Evolutionary conservation across 2,888 invertebrate genomes (phyloP), one percentile per base, ranked within the genome.

Genomic region (Coleophora deauratella): DNA sequence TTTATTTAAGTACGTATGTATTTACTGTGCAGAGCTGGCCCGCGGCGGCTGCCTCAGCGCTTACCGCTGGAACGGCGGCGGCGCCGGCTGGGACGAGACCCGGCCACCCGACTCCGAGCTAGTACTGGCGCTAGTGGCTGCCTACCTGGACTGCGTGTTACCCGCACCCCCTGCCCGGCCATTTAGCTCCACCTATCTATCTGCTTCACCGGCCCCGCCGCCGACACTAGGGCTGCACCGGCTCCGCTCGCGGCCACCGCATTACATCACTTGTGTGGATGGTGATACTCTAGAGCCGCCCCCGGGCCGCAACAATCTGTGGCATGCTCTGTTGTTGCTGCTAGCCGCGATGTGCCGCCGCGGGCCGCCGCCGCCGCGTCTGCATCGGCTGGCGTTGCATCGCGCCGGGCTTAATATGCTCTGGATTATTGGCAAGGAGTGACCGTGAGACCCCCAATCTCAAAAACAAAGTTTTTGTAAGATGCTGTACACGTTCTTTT

Each of bases 61-160:
- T 57, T 98, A 93, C 78, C 91, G 91, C 50, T 97, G 97, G 97
- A 91, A 93, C 75, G 89, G 91, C 43, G 97, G 97, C 35, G 92
- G 93, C 33, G 80, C 93, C 58, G 89, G 89, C 37, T 96, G 96
- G 96, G 93, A 91, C 55, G 91, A 91, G 45, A 89, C 91, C 58
- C 82, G 94, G 52, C 96, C 96, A 10, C 91, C 94, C n/a, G 97
- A 98, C 85, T 90, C 95, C 21, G 93, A 92, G 59, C 91, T 96
- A 51, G 84, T 98, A 45, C 92, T 96, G 53, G 77, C 58, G 53
- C 72, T 44, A 40, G 30, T 44, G 32, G 37, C 37, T 11, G 35
- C 43, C 1, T 44, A 44, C 43, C 37, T 98, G 81, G 97, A 97
- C 75, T 91, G 91, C 14, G 92, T 94, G 69, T 74, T 95, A 37